Evolutionary conservation across 2,888 invertebrate species (phyloP).

Genomic region (Chironomus riparius): DNA sequence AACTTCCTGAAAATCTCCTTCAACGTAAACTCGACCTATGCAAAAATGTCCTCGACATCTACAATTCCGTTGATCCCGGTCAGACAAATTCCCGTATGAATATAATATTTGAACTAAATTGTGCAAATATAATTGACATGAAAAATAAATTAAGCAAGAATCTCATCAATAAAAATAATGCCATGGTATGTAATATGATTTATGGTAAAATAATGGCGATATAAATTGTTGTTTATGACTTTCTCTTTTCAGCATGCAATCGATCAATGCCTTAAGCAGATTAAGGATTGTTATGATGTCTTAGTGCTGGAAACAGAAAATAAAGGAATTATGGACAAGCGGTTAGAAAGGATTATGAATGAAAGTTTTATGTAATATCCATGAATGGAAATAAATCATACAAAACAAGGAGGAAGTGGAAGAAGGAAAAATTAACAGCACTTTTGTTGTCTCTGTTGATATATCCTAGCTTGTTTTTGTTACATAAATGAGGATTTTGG

Average conservation of each 20-base stretch:
- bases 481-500: too few relatives aligned
- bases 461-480: too few relatives aligned
- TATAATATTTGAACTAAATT: conserved; percentile 18
- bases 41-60: neutral
- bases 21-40: conserved; percentile 14
- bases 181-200: neutral
- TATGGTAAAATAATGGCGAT: too few relatives aligned
- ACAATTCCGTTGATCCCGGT: conserved; percentile 8
- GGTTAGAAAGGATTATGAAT: conserved; percentile 15
- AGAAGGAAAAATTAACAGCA: neutral
- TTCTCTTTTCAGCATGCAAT: neutral
- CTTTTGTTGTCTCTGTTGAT: neutral
- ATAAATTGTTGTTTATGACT: neutral
- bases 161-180: neutral
- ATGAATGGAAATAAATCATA: neutral
- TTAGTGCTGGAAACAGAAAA: conserved; percentile 5
- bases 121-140: conserved; percentile 17
- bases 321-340: conserved; percentile 20
- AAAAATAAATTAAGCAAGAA: neutral
- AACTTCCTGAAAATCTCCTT: neutral
- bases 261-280: neutral
- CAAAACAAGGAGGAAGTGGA: neutral
- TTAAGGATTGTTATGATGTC: conserved; percentile 9
- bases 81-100: neutral
- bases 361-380: conserved; percentile 12